phyloP scores from a whole-genome alignment of 1,140 invertebrate genomes.

The fruit fly (Drosophila melanogaster) region Release_6_plus_ISO1_MT NT_037436.4:12049001-12049500 shows the following conservation, averaged over 20 bases:
- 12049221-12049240: slow-evolving; percentile 65
- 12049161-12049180: slow-evolving; percentile 69
- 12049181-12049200: slow-evolving; percentile 32
- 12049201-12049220: slow-evolving; percentile 40
- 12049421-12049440: slow-evolving; percentile 20
- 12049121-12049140: slow-evolving; percentile 77
- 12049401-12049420: slow-evolving; percentile 10
- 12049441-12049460: slow-evolving; percentile 31
- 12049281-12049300: slow-evolving; percentile 62
- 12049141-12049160: slow-evolving; percentile 70
- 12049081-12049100: slow-evolving; percentile 32
- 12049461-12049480: slow-evolving; percentile 34
- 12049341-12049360: slow-evolving; percentile 52
- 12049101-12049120: slow-evolving; percentile 75
- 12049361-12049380: slow-evolving; percentile 23
- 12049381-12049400: slow-evolving; percentile 49
- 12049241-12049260: slow-evolving; percentile 57
- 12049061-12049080: slow-evolving; percentile 51
- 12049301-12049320: slow-evolving; percentile 12
- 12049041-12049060: slow-evolving; percentile 54
- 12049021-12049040: slow-evolving; percentile 37
- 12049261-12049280: slow-evolving; percentile 65
- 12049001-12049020: slow-evolving; percentile 40
- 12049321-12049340: slow-evolving; percentile 31
- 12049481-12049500: slow-evolving; percentile 28